These are phyloP conservation scores for Ctenicera cuprea DNA, from an alignment of 2,888 invertebrate genomes.

Conservation along the genomic window DNA sequence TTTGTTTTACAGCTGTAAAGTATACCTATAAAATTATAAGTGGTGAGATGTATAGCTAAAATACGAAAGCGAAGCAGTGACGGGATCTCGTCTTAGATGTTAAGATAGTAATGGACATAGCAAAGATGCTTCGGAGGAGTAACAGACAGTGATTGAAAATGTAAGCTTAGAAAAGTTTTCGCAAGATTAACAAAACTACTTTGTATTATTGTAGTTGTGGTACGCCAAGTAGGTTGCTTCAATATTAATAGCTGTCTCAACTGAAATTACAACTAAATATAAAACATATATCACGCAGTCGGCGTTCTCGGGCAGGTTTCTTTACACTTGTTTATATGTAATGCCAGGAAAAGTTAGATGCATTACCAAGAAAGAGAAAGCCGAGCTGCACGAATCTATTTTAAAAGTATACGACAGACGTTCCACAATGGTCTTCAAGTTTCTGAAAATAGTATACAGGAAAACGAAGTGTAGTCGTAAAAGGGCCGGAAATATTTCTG, in stretches of 20 bases:
- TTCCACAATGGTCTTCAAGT: background rate
- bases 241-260: conserved; percentile 39
- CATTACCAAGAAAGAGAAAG: conserved; percentile 30
- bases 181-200: no score
- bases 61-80: conserved; percentile 8
- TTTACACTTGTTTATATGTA: conserved; percentile 38
- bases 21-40: conserved; percentile 50
- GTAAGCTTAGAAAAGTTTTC: no score
- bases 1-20: conserved; percentile 48
- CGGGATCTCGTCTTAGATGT: background rate
- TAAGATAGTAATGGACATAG: background rate
- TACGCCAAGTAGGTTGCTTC: conserved; percentile 29
- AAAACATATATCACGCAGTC: conserved; percentile 42
- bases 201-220: background rate
- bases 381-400: conserved; percentile 15
- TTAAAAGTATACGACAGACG: conserved; percentile 24
- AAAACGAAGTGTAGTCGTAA: background rate
- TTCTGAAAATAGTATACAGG: background rate
- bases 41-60: conserved; percentile 38
- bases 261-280: conserved; percentile 41
- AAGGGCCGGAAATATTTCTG: no score
- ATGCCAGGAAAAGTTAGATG: conserved; percentile 27
- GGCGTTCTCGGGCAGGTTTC: conserved; percentile 29
- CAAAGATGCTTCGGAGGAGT: background rate
- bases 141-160: background rate